Conservation (phyloP, 2,797 vertebrate genomes). For the Carduelis carduelis region DNA sequence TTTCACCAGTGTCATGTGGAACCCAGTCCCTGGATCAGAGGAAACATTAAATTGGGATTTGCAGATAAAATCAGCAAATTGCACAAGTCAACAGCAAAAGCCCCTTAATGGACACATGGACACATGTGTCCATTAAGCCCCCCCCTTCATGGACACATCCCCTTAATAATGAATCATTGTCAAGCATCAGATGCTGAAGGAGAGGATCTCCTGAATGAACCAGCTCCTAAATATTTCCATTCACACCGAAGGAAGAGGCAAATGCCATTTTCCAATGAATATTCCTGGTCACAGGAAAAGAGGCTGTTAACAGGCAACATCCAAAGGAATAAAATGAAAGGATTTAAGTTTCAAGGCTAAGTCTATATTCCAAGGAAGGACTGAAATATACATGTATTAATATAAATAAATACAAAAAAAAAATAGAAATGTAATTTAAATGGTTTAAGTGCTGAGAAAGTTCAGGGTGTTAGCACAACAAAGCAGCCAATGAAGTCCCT, state of each 20-base stretch:
- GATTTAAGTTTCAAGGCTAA: background rate
- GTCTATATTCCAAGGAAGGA: background rate
- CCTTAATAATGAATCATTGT: background rate
- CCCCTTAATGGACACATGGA: too few species aligned
- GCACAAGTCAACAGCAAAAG: background rate
- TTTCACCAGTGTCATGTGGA: background rate
- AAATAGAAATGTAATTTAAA: background rate
- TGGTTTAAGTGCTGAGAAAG: background rate
- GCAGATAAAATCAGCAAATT: slow-evolving; percentile 4
- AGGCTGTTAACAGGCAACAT: background rate
- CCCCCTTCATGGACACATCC: background rate
- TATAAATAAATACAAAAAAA: background rate
- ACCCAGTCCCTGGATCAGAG: background rate
- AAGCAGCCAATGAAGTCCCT: background rate
- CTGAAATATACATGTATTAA: background rate
- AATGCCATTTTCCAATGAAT: slow-evolving; percentile 16
- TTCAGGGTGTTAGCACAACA: background rate
- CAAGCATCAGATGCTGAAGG: background rate
- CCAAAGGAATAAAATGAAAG: background rate
- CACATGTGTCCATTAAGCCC: too few species aligned
- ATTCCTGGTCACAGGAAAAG: background rate
- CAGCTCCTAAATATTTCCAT: background rate
- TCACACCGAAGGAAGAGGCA: background rate
- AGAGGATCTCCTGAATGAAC: background rate
- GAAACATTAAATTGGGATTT: background rate